Conservation (phyloP, 1,140 invertebrate species). For the Ceratina japonica region DNA sequence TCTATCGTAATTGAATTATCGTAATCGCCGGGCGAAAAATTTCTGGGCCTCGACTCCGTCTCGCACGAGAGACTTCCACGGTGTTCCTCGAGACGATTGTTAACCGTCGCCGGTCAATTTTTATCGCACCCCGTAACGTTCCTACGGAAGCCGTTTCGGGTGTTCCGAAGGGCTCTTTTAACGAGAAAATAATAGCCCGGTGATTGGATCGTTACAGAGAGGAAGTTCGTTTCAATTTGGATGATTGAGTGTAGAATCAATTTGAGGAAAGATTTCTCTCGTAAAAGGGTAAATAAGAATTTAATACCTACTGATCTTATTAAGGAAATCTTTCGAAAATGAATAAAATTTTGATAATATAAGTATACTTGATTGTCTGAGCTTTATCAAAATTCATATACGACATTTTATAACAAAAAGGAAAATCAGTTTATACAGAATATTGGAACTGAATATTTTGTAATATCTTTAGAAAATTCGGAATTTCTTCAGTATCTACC, state of each 20-base stretch:
- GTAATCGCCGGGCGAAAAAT: constrained; percentile 53
- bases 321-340: too few species aligned
- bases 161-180: background rate
- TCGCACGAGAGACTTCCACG: background rate
- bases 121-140: constrained; percentile 21
- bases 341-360: too few species aligned
- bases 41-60: constrained; percentile 4
- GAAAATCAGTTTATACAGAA: too few species aligned
- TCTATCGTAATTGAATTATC: constrained; percentile 64
- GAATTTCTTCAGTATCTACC: background rate
- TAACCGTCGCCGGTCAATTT: constrained; percentile 21
- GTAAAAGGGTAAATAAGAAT: too few species aligned
- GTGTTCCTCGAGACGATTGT: constrained; percentile 3
- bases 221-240: background rate
- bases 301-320: too few species aligned
- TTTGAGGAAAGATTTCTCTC: background rate
- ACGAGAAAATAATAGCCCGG: constrained; percentile 1
- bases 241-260: background rate
- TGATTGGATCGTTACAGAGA: constrained; percentile 1
- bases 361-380: too few species aligned
- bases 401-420: too few species aligned
- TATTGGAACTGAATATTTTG: too few species aligned
- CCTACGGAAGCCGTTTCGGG: too few species aligned
- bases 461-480: too few species aligned
- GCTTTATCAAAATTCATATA: too few species aligned